phyloP scores from a whole-genome alignment of 2,888 invertebrate species.

The Erebia epiphron region DNA sequence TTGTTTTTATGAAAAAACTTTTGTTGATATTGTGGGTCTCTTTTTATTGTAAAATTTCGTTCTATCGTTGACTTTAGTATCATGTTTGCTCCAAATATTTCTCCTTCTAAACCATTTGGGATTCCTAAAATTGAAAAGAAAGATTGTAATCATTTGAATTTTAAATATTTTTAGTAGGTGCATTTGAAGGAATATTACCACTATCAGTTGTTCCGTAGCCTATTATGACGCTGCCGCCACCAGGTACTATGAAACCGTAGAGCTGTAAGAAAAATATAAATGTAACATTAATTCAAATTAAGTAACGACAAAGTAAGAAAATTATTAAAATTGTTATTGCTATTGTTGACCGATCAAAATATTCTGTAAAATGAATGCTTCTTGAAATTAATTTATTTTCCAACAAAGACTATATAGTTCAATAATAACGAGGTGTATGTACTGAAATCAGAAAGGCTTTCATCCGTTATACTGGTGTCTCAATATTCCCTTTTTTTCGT shows the following conservation, averaged over 20 bases:
- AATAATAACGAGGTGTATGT: too few species aligned
- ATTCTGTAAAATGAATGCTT: neutral
- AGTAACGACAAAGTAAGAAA: neutral
- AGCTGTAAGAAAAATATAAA: slow-evolving; percentile 72
- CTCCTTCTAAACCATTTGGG: slow-evolving; percentile 86
- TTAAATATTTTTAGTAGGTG: neutral
- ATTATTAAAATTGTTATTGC: neutral
- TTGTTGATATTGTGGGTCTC: slow-evolving; percentile 56
- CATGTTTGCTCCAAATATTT: slow-evolving; percentile 86
- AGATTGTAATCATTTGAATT: neutral
- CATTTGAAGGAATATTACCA: slow-evolving; percentile 63
- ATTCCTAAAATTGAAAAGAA: slow-evolving; percentile 60
- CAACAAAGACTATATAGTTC: neutral
- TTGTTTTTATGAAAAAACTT: slow-evolving; percentile 60
- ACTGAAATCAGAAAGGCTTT: too few species aligned
- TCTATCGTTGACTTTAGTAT: slow-evolving; percentile 83
- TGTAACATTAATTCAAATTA: neutral
- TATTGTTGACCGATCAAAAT: neutral
- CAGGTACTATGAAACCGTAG: slow-evolving; percentile 78
- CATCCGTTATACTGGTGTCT: too few species aligned
- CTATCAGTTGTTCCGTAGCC: slow-evolving; percentile 87
- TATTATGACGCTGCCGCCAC: slow-evolving; percentile 85
- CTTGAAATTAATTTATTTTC: neutral
- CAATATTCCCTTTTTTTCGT: too few species aligned
- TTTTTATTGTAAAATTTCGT: slow-evolving; percentile 60